Percentiles rank a stretch among this genome's conserved stretches.
phyloP scores from a whole-genome alignment of 2,113 vertebrate genomes.

The Seriola aureovittata region DNA sequence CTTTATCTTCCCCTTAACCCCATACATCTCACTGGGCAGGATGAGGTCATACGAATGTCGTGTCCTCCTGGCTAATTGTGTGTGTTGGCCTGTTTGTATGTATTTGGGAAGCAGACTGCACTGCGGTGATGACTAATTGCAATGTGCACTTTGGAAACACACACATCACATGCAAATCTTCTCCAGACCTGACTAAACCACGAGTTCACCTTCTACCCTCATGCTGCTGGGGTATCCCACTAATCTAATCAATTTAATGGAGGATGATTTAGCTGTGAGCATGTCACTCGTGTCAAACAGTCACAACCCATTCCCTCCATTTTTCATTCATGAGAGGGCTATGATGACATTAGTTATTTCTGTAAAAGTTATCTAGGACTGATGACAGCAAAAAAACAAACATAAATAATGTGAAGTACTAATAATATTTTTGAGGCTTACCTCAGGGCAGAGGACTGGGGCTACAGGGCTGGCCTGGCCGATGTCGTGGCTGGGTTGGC shows the following conservation, averaged over 20 bases:
- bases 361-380: neutral
- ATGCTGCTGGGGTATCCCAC: slow-evolving; percentile 52
- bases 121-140: slow-evolving; percentile 52
- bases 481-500: slow-evolving; percentile 72
- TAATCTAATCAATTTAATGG: slow-evolving; percentile 58
- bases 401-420: neutral
- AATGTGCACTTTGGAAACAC: slow-evolving; percentile 10
- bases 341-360: slow-evolving; percentile 15
- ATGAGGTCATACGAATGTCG: slow-evolving; percentile 38
- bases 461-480: slow-evolving; percentile 82
- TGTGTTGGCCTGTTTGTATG: slow-evolving; percentile 37
- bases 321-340: slow-evolving; percentile 33
- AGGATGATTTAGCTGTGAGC: slow-evolving; percentile 43
- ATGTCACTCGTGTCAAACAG: slow-evolving; percentile 29
- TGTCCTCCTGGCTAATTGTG: neutral
- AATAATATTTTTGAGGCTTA: slow-evolving; percentile 69
- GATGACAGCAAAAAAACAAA: neutral
- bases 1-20: neutral
- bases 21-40: neutral
- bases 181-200: slow-evolving; percentile 42
- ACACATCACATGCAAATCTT: slow-evolving; percentile 6
- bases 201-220: slow-evolving; percentile 37
- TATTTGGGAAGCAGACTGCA: slow-evolving; percentile 31
- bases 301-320: slow-evolving; percentile 14
- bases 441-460: slow-evolving; percentile 90